Base-by-base conservation (phyloP, 1,140 invertebrate genomes). In the Pogonomyrmex californicus region DNA sequence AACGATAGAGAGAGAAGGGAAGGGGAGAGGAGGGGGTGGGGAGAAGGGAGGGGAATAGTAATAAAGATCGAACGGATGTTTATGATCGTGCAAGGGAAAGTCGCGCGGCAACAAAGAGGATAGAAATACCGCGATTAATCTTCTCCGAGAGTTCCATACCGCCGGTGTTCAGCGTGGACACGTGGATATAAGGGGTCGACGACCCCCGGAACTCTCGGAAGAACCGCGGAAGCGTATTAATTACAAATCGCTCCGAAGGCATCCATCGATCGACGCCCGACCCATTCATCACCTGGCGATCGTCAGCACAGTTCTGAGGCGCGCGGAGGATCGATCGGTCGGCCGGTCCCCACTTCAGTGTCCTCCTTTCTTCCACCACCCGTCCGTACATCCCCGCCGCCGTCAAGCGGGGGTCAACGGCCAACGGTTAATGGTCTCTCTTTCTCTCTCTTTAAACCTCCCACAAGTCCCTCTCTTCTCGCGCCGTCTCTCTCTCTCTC, bases 361-460 rank as follows among this genome's bases (percentile, higher is more conserved):
- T 56, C 63, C 83, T 83, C 78, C 56, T 56, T 77, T 71, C 65
- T 58, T 58, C 83, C 54, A 71, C 87, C 63, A 70, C 17, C 56
- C 33, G 85, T n/a, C 36, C 71, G 36, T n/a, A 38, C 49, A 23
- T 60, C 62, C 17, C n/a, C 51, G 36, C 66, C 54, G 23, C 49
- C n/a, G n/a, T 38, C 58, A 36, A 51, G 23, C 79, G 62, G 44
- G 86, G n/a, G 89, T 92, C 89, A 92, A 92, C 87, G 91, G 86
- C 89, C 87, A 90, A 86, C 62, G 76, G 44, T 87, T 87, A 86
- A 87, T 71, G 49, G 60, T 66, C 33, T 33, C 63, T 86, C 85
- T 73, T 89, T 60, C 65, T 87, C 85, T 58, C 36, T 81, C 88
- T 71, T 54, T 23, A 38, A 87, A 56, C 41, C 66, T 17, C 36